Evolutionary conservation across 2,797 vertebrate genomes (phyloP).

Genomic region (Tenualosa ilisha): DNA sequence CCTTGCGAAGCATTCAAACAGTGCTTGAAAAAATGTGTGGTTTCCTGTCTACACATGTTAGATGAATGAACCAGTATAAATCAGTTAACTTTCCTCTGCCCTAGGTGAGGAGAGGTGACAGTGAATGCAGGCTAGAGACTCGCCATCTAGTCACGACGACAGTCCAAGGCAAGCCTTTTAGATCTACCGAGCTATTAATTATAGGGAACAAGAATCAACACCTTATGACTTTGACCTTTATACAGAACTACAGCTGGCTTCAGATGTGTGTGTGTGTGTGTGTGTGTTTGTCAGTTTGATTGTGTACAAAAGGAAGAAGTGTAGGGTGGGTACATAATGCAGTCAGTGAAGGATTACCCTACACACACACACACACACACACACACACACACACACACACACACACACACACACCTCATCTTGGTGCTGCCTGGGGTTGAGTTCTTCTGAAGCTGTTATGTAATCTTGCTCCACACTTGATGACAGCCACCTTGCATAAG

Average conservation of each 20-base stretch:
- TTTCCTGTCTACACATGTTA: background rate
- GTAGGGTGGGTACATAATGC: background rate
- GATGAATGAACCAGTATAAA: background rate
- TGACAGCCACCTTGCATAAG: background rate
- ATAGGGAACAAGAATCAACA: background rate
- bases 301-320: background rate
- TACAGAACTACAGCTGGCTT: background rate
- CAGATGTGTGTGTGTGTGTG: background rate
- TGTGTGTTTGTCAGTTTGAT: background rate
- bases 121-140: background rate
- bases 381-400: no score
- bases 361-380: background rate
- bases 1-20: background rate
- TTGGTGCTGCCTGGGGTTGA: background rate
- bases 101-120: background rate
- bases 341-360: background rate
- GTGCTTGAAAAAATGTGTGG: background rate
- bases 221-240: background rate
- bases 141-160: background rate
- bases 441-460: background rate
- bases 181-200: background rate
- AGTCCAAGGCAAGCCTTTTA: background rate
- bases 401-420: no score
- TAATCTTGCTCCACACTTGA: background rate
- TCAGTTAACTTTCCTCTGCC: background rate